A percentile compares a stretch with the other conserved stretches of the same genome.
Evolutionary conservation across 2,113 vertebrate species (phyloP).

Genomic region (Ceyx margarethae): DNA sequence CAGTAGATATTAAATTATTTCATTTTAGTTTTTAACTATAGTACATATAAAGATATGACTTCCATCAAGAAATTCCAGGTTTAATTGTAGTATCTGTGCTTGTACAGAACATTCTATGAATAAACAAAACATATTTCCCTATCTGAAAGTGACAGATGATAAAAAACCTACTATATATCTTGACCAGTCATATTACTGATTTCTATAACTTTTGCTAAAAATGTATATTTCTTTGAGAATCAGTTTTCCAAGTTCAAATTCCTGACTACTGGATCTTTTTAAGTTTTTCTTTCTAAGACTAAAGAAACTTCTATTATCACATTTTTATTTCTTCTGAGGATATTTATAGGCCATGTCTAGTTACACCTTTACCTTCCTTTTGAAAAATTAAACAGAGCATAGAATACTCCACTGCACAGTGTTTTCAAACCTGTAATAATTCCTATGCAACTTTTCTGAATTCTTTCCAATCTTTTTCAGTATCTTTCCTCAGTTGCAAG

Average conservation of each 20-base stretch:
- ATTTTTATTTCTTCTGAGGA: conserved; percentile 4
- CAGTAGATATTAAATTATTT: not conserved
- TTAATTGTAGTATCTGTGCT: not conserved
- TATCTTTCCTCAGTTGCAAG: not conserved
- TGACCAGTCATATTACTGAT: not conserved
- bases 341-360: conserved; percentile 39
- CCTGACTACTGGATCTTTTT: not conserved
- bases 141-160: not conserved
- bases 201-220: not conserved
- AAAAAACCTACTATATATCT: not conserved
- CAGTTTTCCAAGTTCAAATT: not conserved
- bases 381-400: conserved; percentile 43
- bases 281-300: not conserved
- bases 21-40: not conserved
- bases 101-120: not conserved
- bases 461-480: not conserved
- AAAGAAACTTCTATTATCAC: not conserved
- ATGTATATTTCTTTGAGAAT: not conserved
- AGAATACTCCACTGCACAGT: not conserved
- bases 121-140: not conserved
- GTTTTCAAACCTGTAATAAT: conserved; percentile 43
- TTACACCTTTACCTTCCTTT: not conserved
- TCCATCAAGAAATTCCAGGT: not conserved
- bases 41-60: not conserved
- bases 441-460: not conserved